Percentiles rank a stretch among this genome's conserved stretches.
Evolutionary conservation across 2,797 vertebrate genomes (phyloP).

Genomic region (Mus minutoides): DNA sequence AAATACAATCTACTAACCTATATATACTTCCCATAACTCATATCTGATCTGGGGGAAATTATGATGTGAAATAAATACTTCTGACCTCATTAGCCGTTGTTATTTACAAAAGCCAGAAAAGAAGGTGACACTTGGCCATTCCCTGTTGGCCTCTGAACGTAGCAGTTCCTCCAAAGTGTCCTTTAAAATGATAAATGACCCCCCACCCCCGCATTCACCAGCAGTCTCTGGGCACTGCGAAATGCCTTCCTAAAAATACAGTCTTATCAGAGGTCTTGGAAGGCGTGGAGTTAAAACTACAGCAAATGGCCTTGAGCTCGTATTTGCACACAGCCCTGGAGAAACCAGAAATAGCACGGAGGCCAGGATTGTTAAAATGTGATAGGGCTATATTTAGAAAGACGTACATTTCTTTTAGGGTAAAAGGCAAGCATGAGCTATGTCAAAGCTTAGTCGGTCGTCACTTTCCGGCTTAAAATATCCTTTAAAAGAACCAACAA

Average conservation of each 20-base stretch:
- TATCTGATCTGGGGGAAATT: conserved; percentile 6
- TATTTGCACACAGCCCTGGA: conserved; percentile 82
- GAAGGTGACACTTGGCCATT: conserved; percentile 56
- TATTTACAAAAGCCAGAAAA: conserved; percentile 70
- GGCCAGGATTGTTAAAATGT: conserved; percentile 86
- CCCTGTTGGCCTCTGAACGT: conserved; percentile 45
- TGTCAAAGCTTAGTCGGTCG: conserved; percentile 77
- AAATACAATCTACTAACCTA: conserved; percentile 70
- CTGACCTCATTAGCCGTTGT: conserved; percentile 70
- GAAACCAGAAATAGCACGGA: conserved; percentile 87
- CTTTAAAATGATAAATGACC: conserved; percentile 72
- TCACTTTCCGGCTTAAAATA: conserved; percentile 81
- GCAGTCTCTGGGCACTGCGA: conserved; percentile 63
- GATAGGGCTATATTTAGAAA: conserved; percentile 87
- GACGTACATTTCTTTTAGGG: conserved; percentile 82
- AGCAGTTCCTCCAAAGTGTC: conserved; percentile 70
- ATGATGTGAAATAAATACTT: conserved; percentile 65
- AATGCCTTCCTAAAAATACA: conserved; percentile 86
- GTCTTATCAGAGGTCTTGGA: conserved; percentile 84
- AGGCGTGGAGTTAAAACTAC: conserved; percentile 85
- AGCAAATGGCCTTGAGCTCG: conserved; percentile 86
- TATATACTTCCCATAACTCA: conserved; percentile 60
- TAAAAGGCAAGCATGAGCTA: conserved; percentile 75
- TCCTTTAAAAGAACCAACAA: conserved; percentile 45
- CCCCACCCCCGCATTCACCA: conserved; percentile 68